These are phyloP conservation scores for Acrobasis repandana DNA, from an alignment of 2,888 invertebrate genomes.

Conservation along the genomic window DNA sequence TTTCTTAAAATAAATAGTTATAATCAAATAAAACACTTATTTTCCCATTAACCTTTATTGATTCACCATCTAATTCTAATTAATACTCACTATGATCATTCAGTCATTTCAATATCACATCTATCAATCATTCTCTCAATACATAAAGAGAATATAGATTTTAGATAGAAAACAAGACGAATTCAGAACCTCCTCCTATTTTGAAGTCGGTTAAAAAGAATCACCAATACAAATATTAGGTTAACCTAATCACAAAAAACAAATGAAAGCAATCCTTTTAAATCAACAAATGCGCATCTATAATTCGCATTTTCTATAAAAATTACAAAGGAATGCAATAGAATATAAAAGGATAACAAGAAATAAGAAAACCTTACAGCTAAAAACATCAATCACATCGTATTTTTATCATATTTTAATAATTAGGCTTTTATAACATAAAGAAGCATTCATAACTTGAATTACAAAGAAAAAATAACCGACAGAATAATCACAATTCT, in stretches of 20 bases:
- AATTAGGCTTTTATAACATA: neutral
- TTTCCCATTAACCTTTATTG: slow-evolving; percentile 47
- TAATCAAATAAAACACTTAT: slow-evolving; percentile 30
- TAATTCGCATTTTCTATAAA: neutral
- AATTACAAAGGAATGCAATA: neutral
- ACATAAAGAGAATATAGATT: slow-evolving; percentile 11
- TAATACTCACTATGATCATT: slow-evolving; percentile 27
- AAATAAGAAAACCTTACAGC: neutral
- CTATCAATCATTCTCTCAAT: slow-evolving; percentile 29
- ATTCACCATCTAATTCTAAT: slow-evolving; percentile 27
- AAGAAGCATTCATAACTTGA: neutral
- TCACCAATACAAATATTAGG: too few species aligned
- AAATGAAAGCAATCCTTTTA: neutral
- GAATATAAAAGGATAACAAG: neutral
- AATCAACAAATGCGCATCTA: neutral
- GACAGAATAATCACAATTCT: neutral
- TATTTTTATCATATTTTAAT: neutral
- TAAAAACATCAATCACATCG: neutral
- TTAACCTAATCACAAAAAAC: neutral
- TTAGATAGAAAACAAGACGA: neutral
- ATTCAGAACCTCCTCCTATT: too few species aligned
- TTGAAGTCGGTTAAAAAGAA: too few species aligned
- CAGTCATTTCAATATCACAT: slow-evolving; percentile 47
- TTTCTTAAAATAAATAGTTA: slow-evolving; percentile 74
- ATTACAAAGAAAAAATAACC: neutral